These are phyloP conservation scores for Syngnathus rostellatus DNA, from an alignment of 2,797 vertebrate species.

Conservation along the genomic window DNA sequence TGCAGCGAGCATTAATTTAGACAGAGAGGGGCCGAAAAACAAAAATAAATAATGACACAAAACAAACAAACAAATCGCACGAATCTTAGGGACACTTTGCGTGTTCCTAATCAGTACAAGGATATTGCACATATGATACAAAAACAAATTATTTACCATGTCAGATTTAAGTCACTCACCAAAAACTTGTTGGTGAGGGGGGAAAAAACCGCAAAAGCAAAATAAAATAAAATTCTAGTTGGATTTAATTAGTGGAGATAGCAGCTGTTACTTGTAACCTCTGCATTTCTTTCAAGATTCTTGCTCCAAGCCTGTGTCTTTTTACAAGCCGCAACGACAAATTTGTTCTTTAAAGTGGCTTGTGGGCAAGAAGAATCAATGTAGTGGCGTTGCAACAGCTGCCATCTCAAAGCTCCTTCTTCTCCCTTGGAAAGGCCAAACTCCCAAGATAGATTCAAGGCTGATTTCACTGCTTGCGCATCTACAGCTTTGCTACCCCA, in stretches of 20 bases:
- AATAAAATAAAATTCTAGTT: constrained; percentile 30
- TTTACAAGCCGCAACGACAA: neutral
- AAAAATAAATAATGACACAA: constrained; percentile 53
- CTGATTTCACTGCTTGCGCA: constrained; percentile 45
- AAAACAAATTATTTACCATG: constrained; percentile 45
- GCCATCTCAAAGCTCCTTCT: constrained; percentile 38
- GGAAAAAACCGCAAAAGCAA: constrained; percentile 44
- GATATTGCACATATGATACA: constrained; percentile 70
- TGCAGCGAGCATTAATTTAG: constrained; percentile 44
- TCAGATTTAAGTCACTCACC: constrained; percentile 45
- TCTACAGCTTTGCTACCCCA: constrained; percentile 72
- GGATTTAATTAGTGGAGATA: constrained; percentile 33
- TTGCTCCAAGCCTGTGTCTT: neutral
- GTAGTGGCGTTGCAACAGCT: constrained; percentile 46
- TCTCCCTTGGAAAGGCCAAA: constrained; percentile 40
- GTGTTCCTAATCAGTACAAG: constrained; percentile 60
- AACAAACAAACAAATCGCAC: constrained; percentile 8
- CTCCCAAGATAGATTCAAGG: constrained; percentile 43
- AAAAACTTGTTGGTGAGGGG: constrained; percentile 27
- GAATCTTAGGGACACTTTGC: constrained; percentile 44
- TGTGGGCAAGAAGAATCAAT: neutral
- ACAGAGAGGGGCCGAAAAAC: constrained; percentile 46
- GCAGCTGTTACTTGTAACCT: constrained; percentile 47
- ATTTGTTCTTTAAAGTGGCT: neutral
- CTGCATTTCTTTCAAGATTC: constrained; percentile 9